These are phyloP conservation scores for Bufo bufo DNA, from an alignment of 2,113 vertebrate genomes.

Conservation along the genomic window DNA sequence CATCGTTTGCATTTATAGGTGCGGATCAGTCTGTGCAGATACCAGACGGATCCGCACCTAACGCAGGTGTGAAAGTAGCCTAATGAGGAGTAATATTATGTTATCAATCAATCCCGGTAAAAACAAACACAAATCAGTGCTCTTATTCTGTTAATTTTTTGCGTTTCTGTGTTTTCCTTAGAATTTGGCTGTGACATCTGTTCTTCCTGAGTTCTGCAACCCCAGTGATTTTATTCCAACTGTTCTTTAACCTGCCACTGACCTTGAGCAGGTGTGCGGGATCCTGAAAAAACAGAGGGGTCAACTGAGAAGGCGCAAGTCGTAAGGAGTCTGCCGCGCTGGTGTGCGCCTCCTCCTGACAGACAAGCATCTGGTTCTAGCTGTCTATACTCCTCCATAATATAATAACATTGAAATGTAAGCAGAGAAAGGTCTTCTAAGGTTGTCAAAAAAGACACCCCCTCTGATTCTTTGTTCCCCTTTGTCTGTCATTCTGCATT, in stretches of 20 bases:
- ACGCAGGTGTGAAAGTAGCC: too few relatives aligned
- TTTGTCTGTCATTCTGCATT: background rate
- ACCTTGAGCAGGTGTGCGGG: constrained; percentile 49
- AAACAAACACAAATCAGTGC: background rate
- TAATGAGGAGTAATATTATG: background rate
- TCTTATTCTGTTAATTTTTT: background rate
- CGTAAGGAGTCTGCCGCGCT: background rate
- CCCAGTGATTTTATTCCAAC: constrained; percentile 39
- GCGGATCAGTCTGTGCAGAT: too few relatives aligned
- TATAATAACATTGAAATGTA: background rate
- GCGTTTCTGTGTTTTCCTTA: background rate
- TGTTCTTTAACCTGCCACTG: constrained; percentile 5
- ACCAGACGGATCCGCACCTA: too few relatives aligned
- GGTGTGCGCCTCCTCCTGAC: background rate
- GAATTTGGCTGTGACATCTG: constrained; percentile 37
- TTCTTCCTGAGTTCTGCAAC: constrained; percentile 15
- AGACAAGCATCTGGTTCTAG: background rate
- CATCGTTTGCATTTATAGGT: too few relatives aligned
- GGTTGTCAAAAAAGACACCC: background rate
- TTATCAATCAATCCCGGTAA: background rate
- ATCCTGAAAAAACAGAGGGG: background rate
- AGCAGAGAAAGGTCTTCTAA: background rate
- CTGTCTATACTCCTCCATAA: background rate
- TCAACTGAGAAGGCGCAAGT: constrained; percentile 13
- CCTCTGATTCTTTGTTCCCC: background rate